Conservation (phyloP, 2,113 vertebrate species). For the Chloroceryle aenea region DNA sequence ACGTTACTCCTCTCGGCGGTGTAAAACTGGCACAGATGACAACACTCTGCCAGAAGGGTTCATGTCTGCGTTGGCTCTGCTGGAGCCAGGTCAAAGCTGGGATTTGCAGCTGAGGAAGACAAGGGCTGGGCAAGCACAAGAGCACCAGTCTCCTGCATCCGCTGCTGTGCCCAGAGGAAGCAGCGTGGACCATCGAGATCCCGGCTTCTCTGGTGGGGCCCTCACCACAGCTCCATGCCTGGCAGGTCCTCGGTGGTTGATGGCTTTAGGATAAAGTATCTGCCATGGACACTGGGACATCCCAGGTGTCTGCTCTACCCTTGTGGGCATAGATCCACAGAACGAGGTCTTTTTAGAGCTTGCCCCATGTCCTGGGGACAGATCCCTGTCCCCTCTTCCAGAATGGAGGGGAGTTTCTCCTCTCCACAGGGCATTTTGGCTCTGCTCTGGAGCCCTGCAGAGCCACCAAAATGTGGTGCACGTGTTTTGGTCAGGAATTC, state of each 20-base stretch:
- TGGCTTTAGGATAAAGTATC: background rate
- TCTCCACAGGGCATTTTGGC: background rate
- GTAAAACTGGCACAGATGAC: constrained; percentile 39
- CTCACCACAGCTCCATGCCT: background rate
- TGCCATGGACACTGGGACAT: background rate
- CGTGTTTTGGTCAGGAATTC: background rate
- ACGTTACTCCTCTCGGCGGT: background rate
- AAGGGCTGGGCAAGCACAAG: background rate
- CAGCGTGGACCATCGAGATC: rapidly evolving
- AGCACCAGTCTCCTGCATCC: background rate
- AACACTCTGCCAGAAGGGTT: constrained; percentile 1
- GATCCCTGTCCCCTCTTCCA: rapidly evolving
- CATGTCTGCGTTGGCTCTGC: background rate
- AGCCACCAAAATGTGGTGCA: background rate
- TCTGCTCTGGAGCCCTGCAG: background rate
- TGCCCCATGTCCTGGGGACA: background rate
- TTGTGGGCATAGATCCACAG: background rate
- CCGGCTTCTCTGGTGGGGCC: background rate
- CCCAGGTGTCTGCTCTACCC: background rate
- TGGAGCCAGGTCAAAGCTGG: constrained; percentile 10
- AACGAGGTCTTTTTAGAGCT: background rate
- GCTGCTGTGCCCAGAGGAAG: rapidly evolving
- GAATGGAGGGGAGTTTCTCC: background rate
- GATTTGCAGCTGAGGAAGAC: background rate
- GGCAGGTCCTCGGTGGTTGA: background rate